A percentile compares a stretch with the other conserved stretches of the same genome.
Conservation (phyloP, 2,113 vertebrate species). For the Hystrix cristata region DNA sequence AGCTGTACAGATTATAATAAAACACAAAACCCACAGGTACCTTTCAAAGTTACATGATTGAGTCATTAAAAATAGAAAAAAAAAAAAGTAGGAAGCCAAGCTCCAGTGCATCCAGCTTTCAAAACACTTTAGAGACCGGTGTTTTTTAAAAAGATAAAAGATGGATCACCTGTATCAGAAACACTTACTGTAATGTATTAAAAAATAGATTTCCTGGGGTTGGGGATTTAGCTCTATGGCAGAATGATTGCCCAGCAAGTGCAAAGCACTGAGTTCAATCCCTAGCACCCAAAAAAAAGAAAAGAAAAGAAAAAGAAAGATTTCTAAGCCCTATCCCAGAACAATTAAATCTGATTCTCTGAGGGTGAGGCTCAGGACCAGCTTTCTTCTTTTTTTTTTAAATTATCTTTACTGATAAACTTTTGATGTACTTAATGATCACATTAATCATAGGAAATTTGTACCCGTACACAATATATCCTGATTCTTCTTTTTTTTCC, state of each 20-base stretch:
- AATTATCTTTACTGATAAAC: background rate
- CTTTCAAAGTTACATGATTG: conserved; percentile 55
- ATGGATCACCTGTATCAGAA: background rate
- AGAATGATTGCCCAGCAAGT: too few species aligned
- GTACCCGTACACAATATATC: background rate
- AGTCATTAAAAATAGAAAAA: conserved; percentile 66
- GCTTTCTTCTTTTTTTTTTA: background rate
- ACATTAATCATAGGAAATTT: background rate
- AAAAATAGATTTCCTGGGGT: background rate
- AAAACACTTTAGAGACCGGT: background rate
- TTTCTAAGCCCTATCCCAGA: background rate
- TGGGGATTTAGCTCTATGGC: too few species aligned
- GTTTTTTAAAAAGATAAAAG: background rate
- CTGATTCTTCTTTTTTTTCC: background rate
- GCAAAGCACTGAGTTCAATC: too few species aligned
- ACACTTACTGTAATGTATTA: background rate
- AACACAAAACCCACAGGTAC: conserved; percentile 36
- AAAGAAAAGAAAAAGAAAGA: background rate
- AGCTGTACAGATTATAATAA: background rate
- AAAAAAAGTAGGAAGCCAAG: conserved; percentile 31
- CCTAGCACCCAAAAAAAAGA: background rate
- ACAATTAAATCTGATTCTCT: background rate
- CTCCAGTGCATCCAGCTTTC: background rate
- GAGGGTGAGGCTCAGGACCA: background rate
- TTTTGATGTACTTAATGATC: background rate